Base-by-base conservation (phyloP, 2,113 vertebrate species). In the Nothobranchius kuhntae region DNA sequence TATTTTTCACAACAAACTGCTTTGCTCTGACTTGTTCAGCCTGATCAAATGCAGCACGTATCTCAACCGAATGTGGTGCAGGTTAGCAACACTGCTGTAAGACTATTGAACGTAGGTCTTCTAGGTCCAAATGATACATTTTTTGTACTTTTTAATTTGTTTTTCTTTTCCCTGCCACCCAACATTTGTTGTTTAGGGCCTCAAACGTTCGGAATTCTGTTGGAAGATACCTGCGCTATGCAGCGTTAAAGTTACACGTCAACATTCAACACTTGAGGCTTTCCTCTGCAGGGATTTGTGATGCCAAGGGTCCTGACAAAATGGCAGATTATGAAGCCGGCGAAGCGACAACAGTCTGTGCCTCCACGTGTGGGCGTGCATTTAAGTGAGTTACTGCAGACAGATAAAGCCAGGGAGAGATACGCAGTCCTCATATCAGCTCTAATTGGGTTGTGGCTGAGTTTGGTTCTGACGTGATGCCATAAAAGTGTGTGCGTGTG, bases 401-500 rank as follows among this genome's bases (percentile, higher is more conserved):
- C 6, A 58, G 51, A 68, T 67, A 71, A 63, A 71, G 71, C 71
- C 56, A 62, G 53, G 55, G 53, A 65, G 68, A 51, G 47, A 57
- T 53, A 53, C 51, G 35, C n/a, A 26, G 50, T 15, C 35, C 47
- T 68, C 26, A 61, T 75, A 80, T 64, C 17, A 75, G 66, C 60
- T 78, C 73, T 45, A 47, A 68, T 46, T 65, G 61, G 51, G 46
- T 44, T 6, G 1, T 65, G 38, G 17, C 53, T 15, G 42, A 40
- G 38, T 40, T 40, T 40, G 38, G 1, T 40, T 40, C 38, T 40
- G 38, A 40, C 38, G 9, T 40, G 38, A 40, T 40, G 7, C 30
- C 4, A 4, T 30, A 30, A 30, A 30, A 3, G 38, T 4, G 38
- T 40, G 38, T 40, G 38, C 4, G 38, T 40, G 38, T 40, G 38